phyloP scores from a whole-genome alignment of 2,797 vertebrate species.

The Halcyon smyrnensis region DNA sequence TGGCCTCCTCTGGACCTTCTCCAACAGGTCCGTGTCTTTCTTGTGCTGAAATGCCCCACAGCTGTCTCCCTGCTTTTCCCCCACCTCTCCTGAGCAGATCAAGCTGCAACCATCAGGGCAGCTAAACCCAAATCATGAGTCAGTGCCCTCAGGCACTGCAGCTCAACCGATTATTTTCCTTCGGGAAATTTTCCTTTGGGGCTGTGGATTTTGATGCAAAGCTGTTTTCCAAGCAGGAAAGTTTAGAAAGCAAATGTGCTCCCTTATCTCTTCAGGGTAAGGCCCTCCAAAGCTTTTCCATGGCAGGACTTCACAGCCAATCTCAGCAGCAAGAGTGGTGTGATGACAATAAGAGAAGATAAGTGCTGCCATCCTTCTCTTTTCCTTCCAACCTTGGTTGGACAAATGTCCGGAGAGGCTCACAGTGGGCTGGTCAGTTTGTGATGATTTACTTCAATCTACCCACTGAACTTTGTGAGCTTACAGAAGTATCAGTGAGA shows the following conservation, averaged over 20 bases:
- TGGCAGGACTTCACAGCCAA: not conserved
- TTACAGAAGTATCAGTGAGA: not conserved
- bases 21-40: not conserved
- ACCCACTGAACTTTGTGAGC: not conserved
- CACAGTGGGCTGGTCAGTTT: not conserved
- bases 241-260: not conserved
- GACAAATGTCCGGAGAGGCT: not conserved
- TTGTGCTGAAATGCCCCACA: not conserved
- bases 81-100: not conserved
- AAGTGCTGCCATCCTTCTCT: not conserved
- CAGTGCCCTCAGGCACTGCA: not conserved
- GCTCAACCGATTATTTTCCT: not conserved
- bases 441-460: not conserved
- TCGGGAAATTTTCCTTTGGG: not conserved
- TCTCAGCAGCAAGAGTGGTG: not conserved
- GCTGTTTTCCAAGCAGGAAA: not conserved
- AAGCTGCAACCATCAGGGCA: too few species aligned
- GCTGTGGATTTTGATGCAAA: not conserved
- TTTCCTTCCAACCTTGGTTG: not conserved
- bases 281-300: not conserved
- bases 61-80: fast-evolving
- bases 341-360: not conserved
- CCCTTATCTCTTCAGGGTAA: not conserved
- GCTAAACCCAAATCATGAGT: not conserved
- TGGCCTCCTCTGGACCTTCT: not conserved